Evolutionary conservation across 2,797 vertebrate genomes (phyloP).

Genomic region (Dermochelys coriacea): DNA sequence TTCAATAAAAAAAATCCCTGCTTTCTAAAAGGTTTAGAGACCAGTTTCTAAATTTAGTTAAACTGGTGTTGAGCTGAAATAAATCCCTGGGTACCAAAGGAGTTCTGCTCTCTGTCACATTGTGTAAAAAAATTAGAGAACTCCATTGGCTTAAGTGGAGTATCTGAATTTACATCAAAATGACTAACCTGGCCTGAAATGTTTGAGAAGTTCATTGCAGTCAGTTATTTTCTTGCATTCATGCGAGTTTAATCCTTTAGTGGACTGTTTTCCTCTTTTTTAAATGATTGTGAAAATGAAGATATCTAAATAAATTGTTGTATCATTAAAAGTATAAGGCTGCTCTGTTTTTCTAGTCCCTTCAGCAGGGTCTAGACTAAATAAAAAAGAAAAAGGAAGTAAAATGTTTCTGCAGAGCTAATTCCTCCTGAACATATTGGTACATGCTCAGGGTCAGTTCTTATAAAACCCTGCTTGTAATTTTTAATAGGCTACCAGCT

Average conservation of each 20-base stretch:
- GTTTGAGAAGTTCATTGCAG: neutral
- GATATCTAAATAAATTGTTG: neutral
- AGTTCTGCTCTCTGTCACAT: accelerated
- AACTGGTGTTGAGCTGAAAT: neutral
- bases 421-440: neutral
- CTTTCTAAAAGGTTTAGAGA: neutral
- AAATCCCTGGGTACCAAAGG: accelerated
- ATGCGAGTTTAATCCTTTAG: neutral
- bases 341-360: neutral
- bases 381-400: neutral
- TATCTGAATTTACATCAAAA: neutral
- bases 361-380: neutral
- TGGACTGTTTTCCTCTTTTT: accelerated
- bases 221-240: neutral
- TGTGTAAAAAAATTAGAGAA: neutral
- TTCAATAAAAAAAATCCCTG: neutral
- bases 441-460: accelerated
- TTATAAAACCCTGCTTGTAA: accelerated
- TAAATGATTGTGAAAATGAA: neutral
- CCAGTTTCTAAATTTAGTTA: neutral
- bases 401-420: neutral
- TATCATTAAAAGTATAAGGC: neutral
- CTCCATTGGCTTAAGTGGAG: neutral
- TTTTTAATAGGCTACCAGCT: neutral
- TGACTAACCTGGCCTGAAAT: neutral